Percentiles rank a stretch among this genome's conserved stretches.
Evolutionary conservation across 2,113 vertebrate species (phyloP).

Genomic region (Daphoenositta chrysoptera): DNA sequence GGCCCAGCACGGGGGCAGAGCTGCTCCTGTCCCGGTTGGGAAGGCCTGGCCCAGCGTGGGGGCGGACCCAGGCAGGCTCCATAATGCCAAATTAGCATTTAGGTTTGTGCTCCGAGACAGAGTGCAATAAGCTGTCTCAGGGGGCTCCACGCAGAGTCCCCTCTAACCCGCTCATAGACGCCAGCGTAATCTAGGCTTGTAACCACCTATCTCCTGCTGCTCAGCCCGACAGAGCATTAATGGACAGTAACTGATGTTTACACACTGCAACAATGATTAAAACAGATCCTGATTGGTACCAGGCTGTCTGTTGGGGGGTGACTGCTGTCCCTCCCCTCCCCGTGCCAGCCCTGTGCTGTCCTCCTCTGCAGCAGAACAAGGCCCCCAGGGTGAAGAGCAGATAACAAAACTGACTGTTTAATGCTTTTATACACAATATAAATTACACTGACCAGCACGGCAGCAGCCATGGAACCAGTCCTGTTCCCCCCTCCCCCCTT

Average conservation of each 20-base stretch:
- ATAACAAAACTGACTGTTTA: slow-evolving; percentile 62
- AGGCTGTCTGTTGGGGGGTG: not conserved
- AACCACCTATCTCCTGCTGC: slow-evolving; percentile 42
- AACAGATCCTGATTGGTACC: slow-evolving; percentile 44
- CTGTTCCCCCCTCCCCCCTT: not conserved
- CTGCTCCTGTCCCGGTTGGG: not conserved
- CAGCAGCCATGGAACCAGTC: slow-evolving; percentile 36
- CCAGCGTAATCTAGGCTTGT: slow-evolving; percentile 52
- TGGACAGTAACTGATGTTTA: slow-evolving; percentile 62
- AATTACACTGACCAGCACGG: slow-evolving; percentile 61
- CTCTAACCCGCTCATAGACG: slow-evolving; percentile 59
- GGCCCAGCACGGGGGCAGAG: not conserved
- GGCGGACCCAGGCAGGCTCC: not conserved
- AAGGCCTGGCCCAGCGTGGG: not conserved
- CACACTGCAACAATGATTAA: slow-evolving; percentile 59
- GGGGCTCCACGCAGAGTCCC: not conserved
- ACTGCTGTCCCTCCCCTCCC: not conserved
- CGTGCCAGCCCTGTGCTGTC: fast-evolving
- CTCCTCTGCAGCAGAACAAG: not conserved
- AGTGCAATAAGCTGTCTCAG: slow-evolving; percentile 1
- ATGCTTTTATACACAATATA: slow-evolving; percentile 73
- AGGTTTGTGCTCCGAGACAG: slow-evolving; percentile 67
- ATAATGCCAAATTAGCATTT: slow-evolving; percentile 72
- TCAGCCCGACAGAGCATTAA: slow-evolving; percentile 14
- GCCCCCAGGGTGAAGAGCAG: not conserved